Base-by-base conservation (phyloP, 2,797 vertebrate species). In the Halcyon chelicuti region DNA sequence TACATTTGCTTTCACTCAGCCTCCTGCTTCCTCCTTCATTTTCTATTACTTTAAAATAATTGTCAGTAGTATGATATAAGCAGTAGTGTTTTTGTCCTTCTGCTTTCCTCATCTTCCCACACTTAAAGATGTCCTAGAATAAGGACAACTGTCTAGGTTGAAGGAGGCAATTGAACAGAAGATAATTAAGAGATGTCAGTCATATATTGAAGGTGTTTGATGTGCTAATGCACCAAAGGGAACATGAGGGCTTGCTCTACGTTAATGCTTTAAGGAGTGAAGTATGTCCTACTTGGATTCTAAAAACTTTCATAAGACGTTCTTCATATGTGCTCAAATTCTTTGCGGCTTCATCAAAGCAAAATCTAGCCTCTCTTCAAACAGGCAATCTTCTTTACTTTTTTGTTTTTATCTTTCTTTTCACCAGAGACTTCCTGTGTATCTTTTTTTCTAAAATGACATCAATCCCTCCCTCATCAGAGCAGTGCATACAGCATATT, bases 1-100 rank as follows among this genome's bases (percentile, higher is more conserved):
- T 92, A 61, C 92, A 91, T 96, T 97, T 96, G 92, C 94, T 96
- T 94, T 94, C 87, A 89, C 91, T 94, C 91, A 93, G 86, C 31
- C 71, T 90, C 75, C 67, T 80, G 81, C 75, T 93, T 93, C 16
- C 12, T 90, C 62, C 66, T 76, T 88, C 62, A 60, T 88, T 93
- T 97, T 96, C 86, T 82, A 23, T 81, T 65, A 40, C 40, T 91
- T 88, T 57, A 75, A 89, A 88, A 88, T 92, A 87, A 82, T 78
- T 90, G 40, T 65, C 81, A 68, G 77, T 77, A 82, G 68, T 68
- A 33, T 61, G n/a, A 74, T 58, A 74, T 19, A 80, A 83, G 14
- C 35, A 40, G 19, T 49, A 73, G 14, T 51, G 18, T 1, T 84
- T 90, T 70, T 81, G 65, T 61, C 42, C 31, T 65, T 44, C 77